These are phyloP conservation scores for Pandemis cinnamomeana DNA, from an alignment of 2,888 invertebrate species.

Conservation along the genomic window DNA sequence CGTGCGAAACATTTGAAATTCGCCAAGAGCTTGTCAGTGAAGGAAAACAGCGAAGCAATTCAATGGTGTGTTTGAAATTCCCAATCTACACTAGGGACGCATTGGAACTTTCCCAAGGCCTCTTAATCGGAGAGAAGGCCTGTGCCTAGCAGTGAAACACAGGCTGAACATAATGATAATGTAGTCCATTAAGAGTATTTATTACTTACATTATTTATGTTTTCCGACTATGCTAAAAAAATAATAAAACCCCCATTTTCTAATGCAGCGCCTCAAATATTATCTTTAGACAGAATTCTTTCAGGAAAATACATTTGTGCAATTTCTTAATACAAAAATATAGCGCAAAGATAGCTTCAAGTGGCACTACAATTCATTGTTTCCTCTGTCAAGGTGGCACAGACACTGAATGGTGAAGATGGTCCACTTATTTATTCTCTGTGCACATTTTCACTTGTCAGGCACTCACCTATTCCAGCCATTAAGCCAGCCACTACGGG, in stretches of 20 bases:
- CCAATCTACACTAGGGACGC: too few species aligned
- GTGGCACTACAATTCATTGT: slow-evolving; percentile 41
- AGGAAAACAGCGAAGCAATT: too few species aligned
- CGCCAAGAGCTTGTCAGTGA: too few species aligned
- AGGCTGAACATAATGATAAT: too few species aligned
- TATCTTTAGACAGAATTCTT: slow-evolving; percentile 4
- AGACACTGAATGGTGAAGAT: neutral
- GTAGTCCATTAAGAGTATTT: neutral
- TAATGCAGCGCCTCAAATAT: slow-evolving; percentile 1
- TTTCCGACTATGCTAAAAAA: neutral
- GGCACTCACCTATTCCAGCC: too few species aligned
- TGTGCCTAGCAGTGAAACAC: too few species aligned
- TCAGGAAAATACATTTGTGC: slow-evolving; percentile 25
- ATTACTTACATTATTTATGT: neutral
- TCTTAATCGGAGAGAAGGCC: too few species aligned
- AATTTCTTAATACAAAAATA: slow-evolving; percentile 33
- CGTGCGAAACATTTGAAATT: too few species aligned
- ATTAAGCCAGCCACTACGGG: too few species aligned
- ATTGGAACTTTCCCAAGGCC: too few species aligned
- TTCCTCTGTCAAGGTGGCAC: slow-evolving; percentile 35
- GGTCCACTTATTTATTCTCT: neutral
- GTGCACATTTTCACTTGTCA: too few species aligned
- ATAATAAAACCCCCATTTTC: neutral
- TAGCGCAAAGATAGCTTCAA: slow-evolving; percentile 38
- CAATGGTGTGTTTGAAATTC: too few species aligned